Percentiles rank a stretch among this genome's conserved stretches.
phyloP scores from a whole-genome alignment of 1,140 invertebrate genomes.

The Calephelis nemesis region DNA sequence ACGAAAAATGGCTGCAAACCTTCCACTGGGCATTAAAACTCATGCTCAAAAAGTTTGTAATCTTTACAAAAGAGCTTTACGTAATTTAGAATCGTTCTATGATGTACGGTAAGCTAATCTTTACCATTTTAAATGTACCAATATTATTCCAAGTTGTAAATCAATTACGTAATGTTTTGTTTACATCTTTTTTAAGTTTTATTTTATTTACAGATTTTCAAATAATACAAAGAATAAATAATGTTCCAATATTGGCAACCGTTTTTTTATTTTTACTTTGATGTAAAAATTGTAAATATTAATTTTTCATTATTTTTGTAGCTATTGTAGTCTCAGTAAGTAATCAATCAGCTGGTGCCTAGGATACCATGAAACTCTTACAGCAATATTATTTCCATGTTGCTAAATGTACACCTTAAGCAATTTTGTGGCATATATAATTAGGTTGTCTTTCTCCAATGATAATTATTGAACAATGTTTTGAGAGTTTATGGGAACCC shows the following conservation, averaged over 20 bases:
- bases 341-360: not conserved
- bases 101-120: constrained; percentile 55
- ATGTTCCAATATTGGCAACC: not conserved
- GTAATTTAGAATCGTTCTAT: constrained; percentile 67
- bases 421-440: no score
- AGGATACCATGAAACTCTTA: no score
- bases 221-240: constrained; percentile 2
- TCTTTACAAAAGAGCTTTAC: constrained; percentile 66
- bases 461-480: no score
- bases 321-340: not conserved
- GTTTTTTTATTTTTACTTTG: not conserved
- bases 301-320: not conserved
- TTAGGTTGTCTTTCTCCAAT: no score
- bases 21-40: constrained; percentile 57
- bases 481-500: no score
- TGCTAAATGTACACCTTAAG: no score
- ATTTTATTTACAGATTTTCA: constrained; percentile 26
- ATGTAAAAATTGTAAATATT: not conserved
- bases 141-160: not conserved
- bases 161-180: constrained; percentile 22
- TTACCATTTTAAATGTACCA: not conserved
- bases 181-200: constrained; percentile 15
- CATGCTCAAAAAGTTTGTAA: constrained; percentile 67
- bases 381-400: no score
- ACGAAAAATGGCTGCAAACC: constrained; percentile 44